phyloP scores from a whole-genome alignment of 1,140 invertebrate genomes.

The Drosophila elegans region DNA sequence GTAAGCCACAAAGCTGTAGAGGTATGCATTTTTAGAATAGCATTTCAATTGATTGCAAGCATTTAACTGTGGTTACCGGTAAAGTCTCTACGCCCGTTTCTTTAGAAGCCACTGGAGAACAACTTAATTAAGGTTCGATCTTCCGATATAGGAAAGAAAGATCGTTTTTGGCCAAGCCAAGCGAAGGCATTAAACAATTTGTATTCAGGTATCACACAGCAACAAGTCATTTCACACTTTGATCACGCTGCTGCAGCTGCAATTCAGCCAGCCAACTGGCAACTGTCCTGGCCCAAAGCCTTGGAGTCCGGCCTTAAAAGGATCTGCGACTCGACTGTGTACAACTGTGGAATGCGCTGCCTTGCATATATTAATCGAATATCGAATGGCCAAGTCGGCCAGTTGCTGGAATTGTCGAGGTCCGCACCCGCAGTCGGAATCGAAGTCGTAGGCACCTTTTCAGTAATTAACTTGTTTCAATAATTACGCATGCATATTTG shows the following conservation, averaged over 20 bases:
- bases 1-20: no score
- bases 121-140: constrained; percentile 74
- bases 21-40: constrained; percentile 18
- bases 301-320: constrained; percentile 67
- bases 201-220: constrained; percentile 76
- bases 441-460: constrained; percentile 57
- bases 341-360: constrained; percentile 60
- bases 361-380: constrained; percentile 69
- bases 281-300: constrained; percentile 39
- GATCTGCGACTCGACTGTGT: constrained; percentile 54
- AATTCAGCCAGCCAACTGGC: constrained; percentile 19
- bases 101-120: constrained; percentile 51
- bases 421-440: constrained; percentile 13
- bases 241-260: constrained; percentile 72
- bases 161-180: constrained; percentile 42
- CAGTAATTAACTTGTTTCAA: constrained; percentile 84
- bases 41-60: constrained; percentile 56
- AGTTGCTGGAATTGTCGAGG: constrained; percentile 7
- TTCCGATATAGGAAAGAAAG: constrained; percentile 36
- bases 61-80: constrained; percentile 27
- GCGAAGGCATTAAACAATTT: constrained; percentile 79
- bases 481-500: constrained; percentile 82
- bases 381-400: constrained; percentile 1
- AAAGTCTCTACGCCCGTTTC: constrained; percentile 33
- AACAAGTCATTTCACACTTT: constrained; percentile 84